phyloP scores from a whole-genome alignment of 2,888 invertebrate species.

The Bembecia ichneumoniformis region DNA sequence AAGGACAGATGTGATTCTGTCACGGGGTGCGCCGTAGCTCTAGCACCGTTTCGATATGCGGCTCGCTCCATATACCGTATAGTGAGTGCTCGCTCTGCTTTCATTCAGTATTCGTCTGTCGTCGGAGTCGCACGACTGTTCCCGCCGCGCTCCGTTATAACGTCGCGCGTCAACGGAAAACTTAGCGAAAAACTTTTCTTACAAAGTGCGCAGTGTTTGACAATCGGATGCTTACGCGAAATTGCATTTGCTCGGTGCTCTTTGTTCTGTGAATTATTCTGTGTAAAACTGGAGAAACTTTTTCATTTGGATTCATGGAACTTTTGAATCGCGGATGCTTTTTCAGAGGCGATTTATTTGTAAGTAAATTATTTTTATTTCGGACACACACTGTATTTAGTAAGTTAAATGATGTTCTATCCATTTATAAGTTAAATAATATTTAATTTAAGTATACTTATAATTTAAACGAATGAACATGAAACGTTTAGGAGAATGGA shows the following conservation, averaged over 20 bases:
- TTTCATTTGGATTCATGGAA: background rate
- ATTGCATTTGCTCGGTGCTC: background rate
- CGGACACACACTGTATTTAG: too few relatives aligned
- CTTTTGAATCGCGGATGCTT: background rate
- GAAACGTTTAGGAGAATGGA: too few relatives aligned
- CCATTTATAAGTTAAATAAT: too few relatives aligned
- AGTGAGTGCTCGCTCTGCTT: background rate
- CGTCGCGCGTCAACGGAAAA: background rate
- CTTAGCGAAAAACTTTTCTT: background rate
- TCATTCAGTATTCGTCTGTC: background rate
- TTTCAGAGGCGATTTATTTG: background rate
- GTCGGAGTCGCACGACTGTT: background rate
- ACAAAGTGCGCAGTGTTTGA: constrained; percentile 21
- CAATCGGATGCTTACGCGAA: background rate
- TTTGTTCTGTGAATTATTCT: background rate
- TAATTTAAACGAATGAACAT: too few relatives aligned
- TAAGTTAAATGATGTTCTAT: too few relatives aligned
- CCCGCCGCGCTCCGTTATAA: background rate
- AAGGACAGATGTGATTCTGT: background rate
- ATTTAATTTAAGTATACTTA: too few relatives aligned
- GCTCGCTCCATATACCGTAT: background rate
- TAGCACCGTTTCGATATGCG: background rate
- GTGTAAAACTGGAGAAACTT: background rate
- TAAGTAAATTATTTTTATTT: background rate
- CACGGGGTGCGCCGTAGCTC: background rate